Evolutionary conservation across 1,140 invertebrate species (phyloP).

Genomic region (Bombus impatiens): DNA sequence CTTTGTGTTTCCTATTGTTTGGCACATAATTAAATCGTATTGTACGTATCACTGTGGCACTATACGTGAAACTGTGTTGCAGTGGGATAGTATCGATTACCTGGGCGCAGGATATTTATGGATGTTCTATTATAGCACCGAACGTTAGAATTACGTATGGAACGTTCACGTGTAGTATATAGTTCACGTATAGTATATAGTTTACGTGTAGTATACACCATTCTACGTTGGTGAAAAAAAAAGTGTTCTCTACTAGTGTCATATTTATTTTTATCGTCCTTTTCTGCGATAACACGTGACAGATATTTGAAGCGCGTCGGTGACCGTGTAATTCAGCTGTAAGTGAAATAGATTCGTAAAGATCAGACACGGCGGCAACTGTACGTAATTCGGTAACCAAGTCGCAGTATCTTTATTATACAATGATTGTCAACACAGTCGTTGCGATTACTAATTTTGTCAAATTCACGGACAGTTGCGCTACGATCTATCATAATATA

Average conservation of each 20-base stretch:
- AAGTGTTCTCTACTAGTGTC: not conserved
- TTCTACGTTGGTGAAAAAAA: not conserved
- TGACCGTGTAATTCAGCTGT: not conserved
- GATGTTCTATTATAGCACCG: conserved; percentile 32
- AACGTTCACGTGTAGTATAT: not conserved
- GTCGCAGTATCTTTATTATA: not conserved
- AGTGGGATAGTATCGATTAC: conserved; percentile 28
- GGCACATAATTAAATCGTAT: not conserved
- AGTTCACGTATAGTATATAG: not conserved
- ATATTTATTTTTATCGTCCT: conserved; percentile 1
- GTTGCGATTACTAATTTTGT: not conserved
- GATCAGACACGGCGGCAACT: not conserved
- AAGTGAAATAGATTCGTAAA: conserved; percentile 8
- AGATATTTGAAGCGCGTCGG: not conserved
- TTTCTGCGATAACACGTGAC: not conserved
- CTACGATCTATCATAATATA: not conserved
- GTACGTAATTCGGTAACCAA: not conserved
- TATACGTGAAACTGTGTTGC: not conserved
- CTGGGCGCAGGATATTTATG: conserved; percentile 21
- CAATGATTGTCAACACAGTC: not conserved
- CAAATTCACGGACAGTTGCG: not conserved
- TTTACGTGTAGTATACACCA: not conserved
- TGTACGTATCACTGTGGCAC: not conserved
- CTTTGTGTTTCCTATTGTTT: not conserved
- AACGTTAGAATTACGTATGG: conserved; percentile 37